Evolutionary conservation across 2,797 vertebrate genomes (phyloP).

Genomic region (Leptodactylus fallax): DNA sequence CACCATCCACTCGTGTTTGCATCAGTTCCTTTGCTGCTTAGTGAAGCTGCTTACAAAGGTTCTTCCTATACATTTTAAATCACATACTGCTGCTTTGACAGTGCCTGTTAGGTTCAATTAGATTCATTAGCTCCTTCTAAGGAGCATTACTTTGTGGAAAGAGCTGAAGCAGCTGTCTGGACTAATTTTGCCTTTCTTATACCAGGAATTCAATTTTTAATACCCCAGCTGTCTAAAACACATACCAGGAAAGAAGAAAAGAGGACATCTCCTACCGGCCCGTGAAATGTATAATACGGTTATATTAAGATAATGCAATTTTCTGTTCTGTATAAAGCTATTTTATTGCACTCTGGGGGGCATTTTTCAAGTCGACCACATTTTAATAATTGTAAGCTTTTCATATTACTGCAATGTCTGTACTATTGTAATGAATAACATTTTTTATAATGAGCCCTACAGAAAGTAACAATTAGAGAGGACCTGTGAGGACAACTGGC

Average conservation of each 20-base stretch:
- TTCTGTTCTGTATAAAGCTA: not conserved
- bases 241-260: conserved; percentile 32
- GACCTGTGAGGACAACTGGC: not conserved
- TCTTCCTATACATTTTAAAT: conserved; percentile 71
- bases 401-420: not conserved
- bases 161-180: conserved; percentile 69
- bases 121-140: conserved; percentile 73
- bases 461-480: not conserved
- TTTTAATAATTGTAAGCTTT: conserved; percentile 9
- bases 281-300: not conserved
- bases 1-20: conserved; percentile 57
- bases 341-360: not conserved
- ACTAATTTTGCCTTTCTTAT: conserved; percentile 74
- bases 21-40: conserved; percentile 62
- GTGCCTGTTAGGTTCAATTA: conserved; percentile 71
- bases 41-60: conserved; percentile 66
- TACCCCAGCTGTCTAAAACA: conserved; percentile 67
- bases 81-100: conserved; percentile 70
- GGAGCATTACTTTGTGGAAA: conserved; percentile 67
- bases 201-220: conserved; percentile 70
- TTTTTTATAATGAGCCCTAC: not conserved
- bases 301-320: conserved; percentile 16
- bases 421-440: not conserved
- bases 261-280: not conserved
- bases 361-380: not conserved